Evolutionary conservation across 1,140 invertebrate species (phyloP).

Genomic region (Eubasilissa regina): DNA sequence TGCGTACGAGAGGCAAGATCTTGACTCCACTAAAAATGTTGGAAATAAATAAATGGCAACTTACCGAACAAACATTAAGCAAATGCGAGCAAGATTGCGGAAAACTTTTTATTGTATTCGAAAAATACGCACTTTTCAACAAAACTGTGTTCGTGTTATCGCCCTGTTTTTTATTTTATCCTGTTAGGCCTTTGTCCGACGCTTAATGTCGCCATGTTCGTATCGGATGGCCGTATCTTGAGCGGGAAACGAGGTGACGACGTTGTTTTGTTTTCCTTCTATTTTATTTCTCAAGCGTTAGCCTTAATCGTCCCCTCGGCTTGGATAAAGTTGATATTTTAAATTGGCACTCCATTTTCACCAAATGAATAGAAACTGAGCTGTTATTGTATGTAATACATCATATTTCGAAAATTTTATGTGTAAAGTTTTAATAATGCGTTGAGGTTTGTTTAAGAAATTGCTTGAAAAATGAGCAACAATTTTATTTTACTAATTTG

Average conservation of each 20-base stretch:
- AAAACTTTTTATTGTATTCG: conserved; percentile 12
- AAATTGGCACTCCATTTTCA: conserved; percentile 12
- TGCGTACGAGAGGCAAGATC: no score
- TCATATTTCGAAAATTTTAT: not conserved
- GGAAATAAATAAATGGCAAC: no score
- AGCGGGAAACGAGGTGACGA: conserved; percentile 28
- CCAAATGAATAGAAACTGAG: not conserved
- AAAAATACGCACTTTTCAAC: conserved; percentile 27
- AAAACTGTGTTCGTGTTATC: conserved; percentile 5
- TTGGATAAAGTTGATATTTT: conserved; percentile 9
- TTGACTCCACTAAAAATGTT: no score
- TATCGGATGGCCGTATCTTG: conserved; percentile 29
- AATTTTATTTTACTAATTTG: no score
- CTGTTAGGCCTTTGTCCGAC: conserved; percentile 24
- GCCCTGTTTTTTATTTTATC: conserved; percentile 18
- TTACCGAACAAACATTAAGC: no score
- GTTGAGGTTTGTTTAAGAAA: no score
- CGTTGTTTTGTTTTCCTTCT: conserved; percentile 30
- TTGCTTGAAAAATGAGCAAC: no score
- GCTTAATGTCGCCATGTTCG: conserved; percentile 21
- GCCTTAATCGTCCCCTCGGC: conserved; percentile 30
- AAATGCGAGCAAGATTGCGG: not conserved
- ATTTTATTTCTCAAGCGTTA: conserved; percentile 5
- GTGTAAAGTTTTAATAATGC: no score
- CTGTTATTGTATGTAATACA: no score